Evolutionary conservation across 2,797 vertebrate genomes (phyloP), one percentile per base, ranked within the genome.

Genomic region (Iguana delicatissima): DNA sequence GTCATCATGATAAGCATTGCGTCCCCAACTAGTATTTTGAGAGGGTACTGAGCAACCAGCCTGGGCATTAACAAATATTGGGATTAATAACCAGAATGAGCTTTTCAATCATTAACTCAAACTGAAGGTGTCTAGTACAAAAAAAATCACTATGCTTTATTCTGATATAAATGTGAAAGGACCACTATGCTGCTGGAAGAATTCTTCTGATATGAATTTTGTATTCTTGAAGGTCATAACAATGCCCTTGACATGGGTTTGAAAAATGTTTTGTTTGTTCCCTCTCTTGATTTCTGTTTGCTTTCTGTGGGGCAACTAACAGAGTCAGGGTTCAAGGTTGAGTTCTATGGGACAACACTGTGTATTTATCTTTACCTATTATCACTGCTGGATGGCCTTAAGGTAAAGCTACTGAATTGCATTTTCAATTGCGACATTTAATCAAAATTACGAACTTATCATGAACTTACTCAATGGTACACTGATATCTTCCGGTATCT

Each of bases 401-500:
- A 38, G 24, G 20, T 18, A 82, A 35, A 42, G 14, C 38, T 84
- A 64, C 64, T n/a, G 35, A 73, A 38, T 3, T 79, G 35, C 12
- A 52, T 80, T 67, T 67, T 24, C 52, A 74, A 14, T 26, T 83
- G 42, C 10, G n/a, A 32, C 52, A 50, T 79, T 87, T 80, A 50
- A 67, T 67, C 32, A 46, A 59, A 89, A 64, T 1, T 50, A 64
- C 62, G 14, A 76, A 84, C 13, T 77, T 38, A 50, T 55, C 50
- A 32, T 13, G 46, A 35, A 89, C 95, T 96, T 96, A 98, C 97
- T 96, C 96, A 74, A 94, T 26, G n/a, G 0, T 5, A 89, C 96
- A 97, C 22, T 96, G 96, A 92, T 97, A 98, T 93, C 89, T 22
- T 72, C 97, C 97, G 10, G 97, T 96, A 90, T 98, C 97, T 80